These are phyloP conservation scores for Gallinago stenura DNA, from an alignment of 2,797 vertebrate species.

Conservation along the genomic window DNA sequence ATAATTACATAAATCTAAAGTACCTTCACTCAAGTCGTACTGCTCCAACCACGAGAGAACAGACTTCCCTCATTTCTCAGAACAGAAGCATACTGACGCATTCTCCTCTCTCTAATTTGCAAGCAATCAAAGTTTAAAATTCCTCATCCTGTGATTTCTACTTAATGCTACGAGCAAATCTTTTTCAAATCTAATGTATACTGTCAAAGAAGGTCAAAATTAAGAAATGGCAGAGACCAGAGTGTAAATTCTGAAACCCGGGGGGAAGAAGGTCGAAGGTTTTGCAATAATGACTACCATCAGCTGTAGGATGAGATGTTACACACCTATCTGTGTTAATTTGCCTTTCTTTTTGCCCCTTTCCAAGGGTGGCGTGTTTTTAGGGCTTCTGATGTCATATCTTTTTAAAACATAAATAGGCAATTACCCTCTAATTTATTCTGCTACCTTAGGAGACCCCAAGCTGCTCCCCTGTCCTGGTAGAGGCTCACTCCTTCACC, in stretches of 20 bases:
- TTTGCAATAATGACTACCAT: neutral
- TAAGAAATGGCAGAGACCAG: neutral
- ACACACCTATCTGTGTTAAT: neutral
- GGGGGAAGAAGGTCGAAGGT: neutral
- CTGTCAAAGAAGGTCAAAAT: neutral
- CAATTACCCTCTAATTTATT: neutral
- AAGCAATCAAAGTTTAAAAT: neutral
- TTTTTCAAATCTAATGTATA: neutral
- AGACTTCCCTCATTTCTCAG: neutral
- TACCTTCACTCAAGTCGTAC: neutral
- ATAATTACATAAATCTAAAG: neutral
- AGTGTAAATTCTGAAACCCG: neutral
- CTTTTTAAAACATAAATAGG: neutral
- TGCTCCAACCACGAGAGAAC: neutral
- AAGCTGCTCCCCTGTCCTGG: neutral
- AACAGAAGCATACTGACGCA: neutral
- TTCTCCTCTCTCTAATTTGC: neutral
- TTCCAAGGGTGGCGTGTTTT: neutral
- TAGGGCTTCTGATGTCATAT: neutral
- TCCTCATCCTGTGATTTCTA: neutral
- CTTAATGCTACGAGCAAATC: neutral
- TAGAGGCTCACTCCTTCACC: neutral
- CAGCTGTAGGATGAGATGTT: neutral
- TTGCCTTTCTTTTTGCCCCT: neutral
- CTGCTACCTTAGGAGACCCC: neutral